Percentiles rank a stretch among this genome's conserved stretches.
Evolutionary conservation across 2,113 vertebrate species (phyloP).

Genomic region (Chroicocephalus ridibundus): DNA sequence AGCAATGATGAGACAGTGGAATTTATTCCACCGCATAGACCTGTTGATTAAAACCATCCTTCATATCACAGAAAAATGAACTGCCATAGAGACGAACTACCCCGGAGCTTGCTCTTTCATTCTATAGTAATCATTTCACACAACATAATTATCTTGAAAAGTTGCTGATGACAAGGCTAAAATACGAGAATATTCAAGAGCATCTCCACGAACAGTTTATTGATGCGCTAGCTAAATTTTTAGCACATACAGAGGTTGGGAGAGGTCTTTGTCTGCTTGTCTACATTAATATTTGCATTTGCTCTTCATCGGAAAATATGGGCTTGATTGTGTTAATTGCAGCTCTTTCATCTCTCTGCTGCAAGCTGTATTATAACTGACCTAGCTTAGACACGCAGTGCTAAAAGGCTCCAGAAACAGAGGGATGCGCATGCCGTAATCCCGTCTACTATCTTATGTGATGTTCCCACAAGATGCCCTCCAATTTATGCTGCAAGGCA

Average conservation of each 20-base stretch:
- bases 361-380: constrained; percentile 14
- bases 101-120: constrained; percentile 25
- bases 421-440: not conserved
- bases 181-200: constrained; percentile 32
- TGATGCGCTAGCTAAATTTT: constrained; percentile 37
- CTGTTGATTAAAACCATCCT: constrained; percentile 53
- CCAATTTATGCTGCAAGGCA: not conserved
- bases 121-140: constrained; percentile 45
- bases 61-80: constrained; percentile 38
- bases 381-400: not conserved
- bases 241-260: not conserved
- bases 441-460: not conserved
- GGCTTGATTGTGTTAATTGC: constrained; percentile 30
- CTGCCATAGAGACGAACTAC: constrained; percentile 30
- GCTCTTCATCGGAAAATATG: not conserved
- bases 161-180: constrained; percentile 46
- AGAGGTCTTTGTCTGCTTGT: constrained; percentile 20
- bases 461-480: not conserved
- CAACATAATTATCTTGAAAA: constrained; percentile 55
- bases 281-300: constrained; percentile 24
- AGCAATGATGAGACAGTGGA: not conserved
- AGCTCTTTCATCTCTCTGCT: constrained; percentile 43
- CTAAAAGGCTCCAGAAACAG: not conserved
- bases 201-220: not conserved
- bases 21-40: constrained; percentile 1